These are phyloP conservation scores for Sylvia atricapilla DNA, from an alignment of 2,113 vertebrate species.

Conservation along the genomic window DNA sequence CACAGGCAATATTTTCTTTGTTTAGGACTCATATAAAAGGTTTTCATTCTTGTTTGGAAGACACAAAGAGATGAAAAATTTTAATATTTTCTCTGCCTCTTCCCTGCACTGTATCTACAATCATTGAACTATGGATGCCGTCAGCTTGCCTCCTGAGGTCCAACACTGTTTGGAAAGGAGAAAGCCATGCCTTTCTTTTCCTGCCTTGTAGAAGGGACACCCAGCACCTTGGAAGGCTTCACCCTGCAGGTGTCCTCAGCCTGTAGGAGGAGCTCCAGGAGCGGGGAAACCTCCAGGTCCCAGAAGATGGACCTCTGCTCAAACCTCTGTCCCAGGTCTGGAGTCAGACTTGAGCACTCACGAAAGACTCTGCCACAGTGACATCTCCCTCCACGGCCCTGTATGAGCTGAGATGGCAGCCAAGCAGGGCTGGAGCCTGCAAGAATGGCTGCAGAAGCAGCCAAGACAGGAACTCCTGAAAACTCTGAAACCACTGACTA, in stretches of 20 bases:
- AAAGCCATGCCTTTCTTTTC: neutral
- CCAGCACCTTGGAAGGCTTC: neutral
- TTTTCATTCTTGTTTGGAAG: neutral
- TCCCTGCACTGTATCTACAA: neutral
- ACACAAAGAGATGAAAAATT: neutral
- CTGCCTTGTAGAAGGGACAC: neutral
- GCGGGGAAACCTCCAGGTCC: neutral
- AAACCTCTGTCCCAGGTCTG: neutral
- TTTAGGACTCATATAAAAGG: neutral
- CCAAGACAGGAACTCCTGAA: neutral
- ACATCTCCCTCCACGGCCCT: fast-evolving
- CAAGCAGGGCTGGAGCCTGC: neutral
- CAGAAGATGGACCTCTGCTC: neutral
- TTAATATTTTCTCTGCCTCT: neutral
- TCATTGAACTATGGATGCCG: neutral
- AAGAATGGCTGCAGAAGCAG: neutral
- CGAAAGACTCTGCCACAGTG: neutral
- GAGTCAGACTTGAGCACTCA: neutral
- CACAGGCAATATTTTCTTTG: neutral
- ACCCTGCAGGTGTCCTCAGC: neutral
- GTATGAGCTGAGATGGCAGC: neutral
- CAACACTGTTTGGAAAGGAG: neutral
- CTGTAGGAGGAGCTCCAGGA: slow-evolving; percentile 7
- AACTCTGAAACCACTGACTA: neutral
- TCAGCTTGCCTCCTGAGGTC: neutral